Conservation (phyloP, 30 jellyfish, hydroid and myxozoan genomes). For the Pseudorhiza aurosa region DNA sequence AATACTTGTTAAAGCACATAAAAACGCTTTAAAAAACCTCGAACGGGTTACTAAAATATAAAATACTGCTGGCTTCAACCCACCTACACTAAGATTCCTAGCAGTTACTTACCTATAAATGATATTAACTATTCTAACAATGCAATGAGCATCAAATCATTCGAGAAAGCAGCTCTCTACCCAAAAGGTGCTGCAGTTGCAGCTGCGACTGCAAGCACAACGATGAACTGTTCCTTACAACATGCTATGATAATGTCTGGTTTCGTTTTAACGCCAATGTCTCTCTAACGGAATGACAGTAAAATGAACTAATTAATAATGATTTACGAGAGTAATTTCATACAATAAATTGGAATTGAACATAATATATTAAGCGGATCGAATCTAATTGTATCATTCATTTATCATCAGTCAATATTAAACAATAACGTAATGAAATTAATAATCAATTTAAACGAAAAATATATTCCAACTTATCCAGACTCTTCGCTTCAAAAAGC, state of each 20-base stretch:
- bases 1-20: neutral
- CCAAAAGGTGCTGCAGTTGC: slow-evolving; percentile 3
- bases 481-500: slow-evolving; percentile 36
- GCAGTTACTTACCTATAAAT: slow-evolving; percentile 1
- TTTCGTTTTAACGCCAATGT: neutral
- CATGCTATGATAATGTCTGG: neutral
- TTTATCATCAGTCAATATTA: slow-evolving; percentile 24
- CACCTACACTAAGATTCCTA: neutral
- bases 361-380: slow-evolving; percentile 53
- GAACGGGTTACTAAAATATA: slow-evolving; percentile 22
- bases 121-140: neutral
- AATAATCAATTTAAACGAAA: slow-evolving; percentile 50
- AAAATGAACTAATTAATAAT: neutral
- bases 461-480: slow-evolving; percentile 7
- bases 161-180: neutral
- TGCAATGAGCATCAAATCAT: slow-evolving; percentile 1
- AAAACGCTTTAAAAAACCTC: slow-evolving; percentile 21
- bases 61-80: neutral
- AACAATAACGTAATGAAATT: slow-evolving; percentile 60
- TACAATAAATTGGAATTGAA: slow-evolving; percentile 38
- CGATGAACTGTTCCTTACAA: neutral
- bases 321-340: neutral
- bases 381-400: slow-evolving; percentile 47
- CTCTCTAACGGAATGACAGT: neutral
- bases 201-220: neutral